A percentile compares a stretch with the other conserved stretches of the same genome.
These are phyloP conservation scores for Pedetes capensis DNA, from an alignment of 2,113 vertebrate genomes.

Conservation along the genomic window DNA sequence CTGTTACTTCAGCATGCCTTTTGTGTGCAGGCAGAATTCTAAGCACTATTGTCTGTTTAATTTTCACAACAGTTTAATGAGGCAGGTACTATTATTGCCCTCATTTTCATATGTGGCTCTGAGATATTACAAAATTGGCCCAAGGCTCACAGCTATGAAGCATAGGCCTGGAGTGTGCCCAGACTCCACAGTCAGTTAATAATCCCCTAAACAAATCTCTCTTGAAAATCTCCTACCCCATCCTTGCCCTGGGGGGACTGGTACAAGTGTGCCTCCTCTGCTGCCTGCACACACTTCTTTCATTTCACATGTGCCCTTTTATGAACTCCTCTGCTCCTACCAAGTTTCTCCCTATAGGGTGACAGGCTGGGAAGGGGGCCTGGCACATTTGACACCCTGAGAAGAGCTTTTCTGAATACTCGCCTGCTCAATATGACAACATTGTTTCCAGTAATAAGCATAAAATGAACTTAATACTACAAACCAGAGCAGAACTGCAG, in stretches of 20 bases:
- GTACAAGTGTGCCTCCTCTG: too few relatives aligned
- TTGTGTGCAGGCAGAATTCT: neutral
- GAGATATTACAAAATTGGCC: neutral
- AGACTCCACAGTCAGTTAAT: neutral
- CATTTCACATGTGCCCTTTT: fast-evolving
- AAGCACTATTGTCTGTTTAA: neutral
- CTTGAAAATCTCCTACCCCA: neutral
- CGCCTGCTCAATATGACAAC: neutral
- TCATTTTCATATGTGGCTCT: neutral
- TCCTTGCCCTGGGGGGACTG: neutral
- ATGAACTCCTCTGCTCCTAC: neutral
- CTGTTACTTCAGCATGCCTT: neutral
- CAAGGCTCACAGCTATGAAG: neutral
- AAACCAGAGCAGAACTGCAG: neutral
- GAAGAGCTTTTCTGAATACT: neutral
- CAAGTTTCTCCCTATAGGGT: neutral
- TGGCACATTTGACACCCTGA: neutral
- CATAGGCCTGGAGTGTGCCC: neutral
- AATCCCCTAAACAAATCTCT: neutral
- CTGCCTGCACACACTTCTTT: neutral
- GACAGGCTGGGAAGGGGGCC: too few relatives aligned
- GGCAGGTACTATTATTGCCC: neutral
- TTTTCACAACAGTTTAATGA: neutral
- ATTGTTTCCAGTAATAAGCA: neutral
- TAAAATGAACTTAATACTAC: neutral